A percentile compares a stretch with the other conserved stretches of the same genome.
phyloP scores from a whole-genome alignment of 1,140 invertebrate genomes.

The Drosophila malerkotliana region DNA sequence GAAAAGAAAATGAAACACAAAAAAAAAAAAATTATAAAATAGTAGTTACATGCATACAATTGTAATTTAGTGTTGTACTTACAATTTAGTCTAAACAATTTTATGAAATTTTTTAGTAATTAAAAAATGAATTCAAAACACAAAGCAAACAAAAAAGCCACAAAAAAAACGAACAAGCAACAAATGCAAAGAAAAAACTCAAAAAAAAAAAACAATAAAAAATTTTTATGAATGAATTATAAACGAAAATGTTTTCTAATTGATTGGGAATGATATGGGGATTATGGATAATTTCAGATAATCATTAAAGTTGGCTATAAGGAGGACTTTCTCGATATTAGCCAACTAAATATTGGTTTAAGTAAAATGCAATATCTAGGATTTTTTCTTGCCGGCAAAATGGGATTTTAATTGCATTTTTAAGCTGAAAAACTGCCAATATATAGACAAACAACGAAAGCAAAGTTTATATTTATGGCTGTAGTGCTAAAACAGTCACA shows the following conservation, averaged over 20 bases:
- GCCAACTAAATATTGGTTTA: background rate
- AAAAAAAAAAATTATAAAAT: constrained; percentile 47
- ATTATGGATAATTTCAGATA: background rate
- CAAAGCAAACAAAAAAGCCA: constrained; percentile 43
- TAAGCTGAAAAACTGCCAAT: constrained; percentile 7
- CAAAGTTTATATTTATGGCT: background rate
- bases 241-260: constrained; percentile 45
- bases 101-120: constrained; percentile 82
- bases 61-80: constrained; percentile 83
- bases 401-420: constrained; percentile 53
- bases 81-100: constrained; percentile 79
- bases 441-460: constrained; percentile 4
- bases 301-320: background rate
- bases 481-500: background rate
- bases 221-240: constrained; percentile 81
- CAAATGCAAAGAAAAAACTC: constrained; percentile 58
- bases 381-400: constrained; percentile 26
- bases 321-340: background rate
- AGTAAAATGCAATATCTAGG: constrained; percentile 7
- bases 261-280: constrained; percentile 20
- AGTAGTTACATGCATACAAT: constrained; percentile 79
- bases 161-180: constrained; percentile 55
- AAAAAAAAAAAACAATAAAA: constrained; percentile 79
- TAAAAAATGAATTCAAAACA: constrained; percentile 78
- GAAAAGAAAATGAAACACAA: constrained; percentile 24